Conservation (phyloP, 2,113 vertebrate genomes). For the Melanerpes aurifrons region DNA sequence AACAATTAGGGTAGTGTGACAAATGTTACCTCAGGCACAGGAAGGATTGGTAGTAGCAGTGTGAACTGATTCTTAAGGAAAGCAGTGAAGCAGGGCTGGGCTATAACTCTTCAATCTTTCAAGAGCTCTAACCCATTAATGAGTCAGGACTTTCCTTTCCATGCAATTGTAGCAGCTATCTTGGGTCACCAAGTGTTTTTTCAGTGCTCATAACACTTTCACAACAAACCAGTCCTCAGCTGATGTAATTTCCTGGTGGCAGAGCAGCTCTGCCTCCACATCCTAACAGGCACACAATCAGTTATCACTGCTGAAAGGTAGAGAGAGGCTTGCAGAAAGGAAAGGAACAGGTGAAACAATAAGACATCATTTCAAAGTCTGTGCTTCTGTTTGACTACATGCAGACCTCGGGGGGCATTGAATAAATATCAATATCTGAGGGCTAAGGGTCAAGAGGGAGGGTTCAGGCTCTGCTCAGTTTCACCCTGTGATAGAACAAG, state of each 20-base stretch:
- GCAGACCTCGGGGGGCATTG: background rate
- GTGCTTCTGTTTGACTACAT: background rate
- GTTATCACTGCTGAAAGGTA: constrained; percentile 1
- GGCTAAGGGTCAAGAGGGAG: too few relatives aligned
- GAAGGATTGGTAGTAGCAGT: background rate
- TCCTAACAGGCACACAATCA: constrained; percentile 11
- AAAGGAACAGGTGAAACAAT: background rate
- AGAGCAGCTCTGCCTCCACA: background rate
- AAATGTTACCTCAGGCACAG: background rate
- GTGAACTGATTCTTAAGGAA: background rate
- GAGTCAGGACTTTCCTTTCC: constrained; percentile 34
- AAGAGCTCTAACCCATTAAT: constrained; percentile 3
- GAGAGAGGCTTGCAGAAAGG: background rate
- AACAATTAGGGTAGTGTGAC: background rate
- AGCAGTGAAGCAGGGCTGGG: background rate
- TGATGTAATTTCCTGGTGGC: constrained; percentile 49
- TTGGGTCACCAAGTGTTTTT: constrained; percentile 38
- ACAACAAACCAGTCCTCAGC: constrained; percentile 10
- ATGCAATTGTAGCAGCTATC: constrained; percentile 38
- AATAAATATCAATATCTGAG: too few relatives aligned
- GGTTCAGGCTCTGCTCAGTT: too few relatives aligned
- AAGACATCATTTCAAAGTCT: background rate
- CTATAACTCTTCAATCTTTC: background rate
- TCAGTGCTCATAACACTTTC: constrained; percentile 3
- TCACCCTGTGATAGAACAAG: too few relatives aligned